A percentile compares a stretch with the other conserved stretches of the same genome.
These are phyloP conservation scores for Pseudomyrmex gracilis DNA, from an alignment of 1,140 invertebrate species.

Conservation along the genomic window DNA sequence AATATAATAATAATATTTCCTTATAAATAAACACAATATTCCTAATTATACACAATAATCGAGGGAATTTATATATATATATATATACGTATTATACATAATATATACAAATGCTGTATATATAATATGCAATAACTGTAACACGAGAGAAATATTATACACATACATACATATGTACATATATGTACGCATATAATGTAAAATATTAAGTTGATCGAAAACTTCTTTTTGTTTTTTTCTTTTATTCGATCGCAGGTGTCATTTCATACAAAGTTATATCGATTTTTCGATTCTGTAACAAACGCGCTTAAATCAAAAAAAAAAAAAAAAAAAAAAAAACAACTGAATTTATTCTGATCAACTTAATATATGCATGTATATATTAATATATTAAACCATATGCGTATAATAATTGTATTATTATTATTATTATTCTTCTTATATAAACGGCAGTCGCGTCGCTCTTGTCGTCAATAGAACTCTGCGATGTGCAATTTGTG, in stretches of 20 bases:
- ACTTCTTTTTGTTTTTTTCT: slow-evolving; percentile 16
- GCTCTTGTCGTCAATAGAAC: slow-evolving; percentile 73
- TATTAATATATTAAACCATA: slow-evolving; percentile 71
- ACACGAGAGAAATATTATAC: slow-evolving; percentile 53
- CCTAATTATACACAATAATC: slow-evolving; percentile 50
- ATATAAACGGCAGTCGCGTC: slow-evolving; percentile 79
- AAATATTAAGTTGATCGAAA: slow-evolving; percentile 31
- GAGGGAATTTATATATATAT: slow-evolving; percentile 37
- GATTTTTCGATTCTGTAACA: slow-evolving; percentile 6
- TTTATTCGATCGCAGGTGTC: background rate
- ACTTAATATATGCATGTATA: slow-evolving; percentile 64
- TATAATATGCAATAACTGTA: slow-evolving; percentile 30
- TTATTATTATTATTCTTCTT: too few relatives aligned
- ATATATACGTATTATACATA: slow-evolving; percentile 29
- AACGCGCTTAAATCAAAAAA: slow-evolving; percentile 14
- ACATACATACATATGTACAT: slow-evolving; percentile 46
- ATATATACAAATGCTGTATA: background rate
- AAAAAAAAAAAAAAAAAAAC: slow-evolving; percentile 22
- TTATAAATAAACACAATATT: slow-evolving; percentile 65
- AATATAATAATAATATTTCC: slow-evolving; percentile 68
- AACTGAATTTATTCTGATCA: slow-evolving; percentile 45
- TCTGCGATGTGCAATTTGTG: slow-evolving; percentile 74
- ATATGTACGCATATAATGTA: too few relatives aligned
- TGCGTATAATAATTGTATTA: too few relatives aligned
- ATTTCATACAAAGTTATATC: background rate